Percentiles rank a stretch among this genome's conserved stretches.
Evolutionary conservation across 2,888 invertebrate genomes (phyloP).

Genomic region (Apamea monoglypha): DNA sequence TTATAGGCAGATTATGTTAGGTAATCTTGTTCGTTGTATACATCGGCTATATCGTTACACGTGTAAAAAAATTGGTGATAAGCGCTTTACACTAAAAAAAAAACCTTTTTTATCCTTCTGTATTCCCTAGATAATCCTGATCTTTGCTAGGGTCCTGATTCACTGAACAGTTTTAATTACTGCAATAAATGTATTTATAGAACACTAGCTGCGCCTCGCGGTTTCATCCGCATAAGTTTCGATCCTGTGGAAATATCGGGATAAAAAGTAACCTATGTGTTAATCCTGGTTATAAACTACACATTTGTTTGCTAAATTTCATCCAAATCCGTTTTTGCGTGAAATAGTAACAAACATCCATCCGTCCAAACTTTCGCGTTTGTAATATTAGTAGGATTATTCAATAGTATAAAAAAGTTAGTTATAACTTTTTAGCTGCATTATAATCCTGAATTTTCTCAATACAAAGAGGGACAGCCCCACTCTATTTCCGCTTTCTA

Average conservation of each 20-base stretch:
- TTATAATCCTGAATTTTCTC: not conserved
- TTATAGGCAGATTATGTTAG: not conserved
- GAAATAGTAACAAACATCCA: too few species aligned
- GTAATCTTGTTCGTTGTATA: not conserved
- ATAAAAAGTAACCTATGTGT: too few species aligned
- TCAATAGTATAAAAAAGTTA: too few species aligned
- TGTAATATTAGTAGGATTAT: not conserved
- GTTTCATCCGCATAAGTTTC: too few species aligned
- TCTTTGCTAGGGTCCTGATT: not conserved
- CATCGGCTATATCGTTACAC: not conserved
- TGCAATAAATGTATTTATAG: not conserved
- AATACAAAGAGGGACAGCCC: not conserved
- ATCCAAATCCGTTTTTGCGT: too few species aligned
- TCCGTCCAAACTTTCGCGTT: too few species aligned
- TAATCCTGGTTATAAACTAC: too few species aligned
- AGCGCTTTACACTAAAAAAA: not conserved
- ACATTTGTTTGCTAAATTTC: too few species aligned
- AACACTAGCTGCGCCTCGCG: too few species aligned
- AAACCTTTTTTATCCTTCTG: fast-evolving
- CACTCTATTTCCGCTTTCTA: not conserved
- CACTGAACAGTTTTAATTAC: not conserved
- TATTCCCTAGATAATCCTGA: not conserved
- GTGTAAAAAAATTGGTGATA: slow-evolving; percentile 5
- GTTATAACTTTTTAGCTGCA: not conserved
- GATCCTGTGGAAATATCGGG: too few species aligned